Conservation (phyloP, 2,113 vertebrate genomes). For the Myiagra hebetior region DNA sequence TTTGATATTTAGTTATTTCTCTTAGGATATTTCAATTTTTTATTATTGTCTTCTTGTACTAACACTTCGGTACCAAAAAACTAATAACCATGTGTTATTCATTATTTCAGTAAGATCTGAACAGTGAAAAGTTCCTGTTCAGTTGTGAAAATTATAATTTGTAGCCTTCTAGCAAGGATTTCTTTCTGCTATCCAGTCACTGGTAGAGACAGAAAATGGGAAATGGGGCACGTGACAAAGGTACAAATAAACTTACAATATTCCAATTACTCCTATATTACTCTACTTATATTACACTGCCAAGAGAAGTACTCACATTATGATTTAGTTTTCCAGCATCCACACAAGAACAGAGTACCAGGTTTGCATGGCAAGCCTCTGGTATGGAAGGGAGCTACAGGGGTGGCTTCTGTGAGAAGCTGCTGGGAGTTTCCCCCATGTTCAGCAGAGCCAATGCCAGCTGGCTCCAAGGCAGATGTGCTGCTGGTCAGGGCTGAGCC, state of each 20-base stretch:
- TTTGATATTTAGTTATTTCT: neutral
- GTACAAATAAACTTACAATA: neutral
- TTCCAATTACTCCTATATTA: neutral
- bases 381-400: neutral
- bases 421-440: neutral
- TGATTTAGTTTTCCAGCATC: neutral
- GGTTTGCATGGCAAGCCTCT: neutral
- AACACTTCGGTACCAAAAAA: neutral
- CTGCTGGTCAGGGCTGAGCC: neutral
- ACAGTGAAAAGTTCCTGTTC: neutral
- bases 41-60: neutral
- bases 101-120: neutral
- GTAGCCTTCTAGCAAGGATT: neutral
- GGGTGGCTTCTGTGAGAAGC: neutral
- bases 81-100: neutral
- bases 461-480: neutral
- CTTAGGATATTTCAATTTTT: neutral
- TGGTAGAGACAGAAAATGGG: neutral
- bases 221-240: accelerated
- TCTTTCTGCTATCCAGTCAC: neutral
- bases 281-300: neutral
- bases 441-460: neutral
- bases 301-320: neutral
- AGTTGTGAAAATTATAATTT: neutral
- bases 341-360: neutral